Conservation (phyloP, 2,888 invertebrate species). For the Chrysolina haemoptera region DNA sequence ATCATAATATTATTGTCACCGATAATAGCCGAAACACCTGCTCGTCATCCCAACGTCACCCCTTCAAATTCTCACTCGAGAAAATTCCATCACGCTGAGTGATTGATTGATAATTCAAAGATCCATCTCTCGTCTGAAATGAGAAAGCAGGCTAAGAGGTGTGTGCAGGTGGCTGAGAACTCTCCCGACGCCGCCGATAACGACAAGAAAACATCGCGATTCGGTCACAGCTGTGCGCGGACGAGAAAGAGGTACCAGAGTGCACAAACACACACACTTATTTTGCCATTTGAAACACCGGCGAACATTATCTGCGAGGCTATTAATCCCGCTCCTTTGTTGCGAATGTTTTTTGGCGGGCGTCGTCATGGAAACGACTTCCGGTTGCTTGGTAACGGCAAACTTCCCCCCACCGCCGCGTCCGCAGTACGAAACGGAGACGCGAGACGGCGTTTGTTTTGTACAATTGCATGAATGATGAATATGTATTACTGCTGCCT, state of each 20-base stretch:
- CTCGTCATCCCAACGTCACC: background rate
- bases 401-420: constrained; percentile 57
- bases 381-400: constrained; percentile 67
- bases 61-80: background rate
- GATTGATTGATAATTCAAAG: constrained; percentile 20
- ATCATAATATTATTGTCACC: background rate
- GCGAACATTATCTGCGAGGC: constrained; percentile 68
- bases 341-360: constrained; percentile 69
- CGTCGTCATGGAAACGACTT: constrained; percentile 68
- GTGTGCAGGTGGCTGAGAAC: constrained; percentile 11
- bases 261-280: constrained; percentile 61
- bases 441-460: constrained; percentile 64
- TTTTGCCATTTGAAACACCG: constrained; percentile 68
- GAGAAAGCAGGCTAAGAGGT: constrained; percentile 3
- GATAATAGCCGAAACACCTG: background rate
- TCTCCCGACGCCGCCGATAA: constrained; percentile 25
- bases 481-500: constrained; percentile 64
- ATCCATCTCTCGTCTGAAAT: background rate
- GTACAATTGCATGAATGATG: constrained; percentile 65
- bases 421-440: constrained; percentile 59
- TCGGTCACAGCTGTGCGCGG: constrained; percentile 53
- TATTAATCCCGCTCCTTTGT: constrained; percentile 69
- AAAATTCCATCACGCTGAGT: background rate
- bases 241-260: constrained; percentile 52
- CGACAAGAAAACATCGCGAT: constrained; percentile 38